Evolutionary conservation across 2,113 vertebrate species (phyloP).

Genomic region (Eulacestoma nigropectus): DNA sequence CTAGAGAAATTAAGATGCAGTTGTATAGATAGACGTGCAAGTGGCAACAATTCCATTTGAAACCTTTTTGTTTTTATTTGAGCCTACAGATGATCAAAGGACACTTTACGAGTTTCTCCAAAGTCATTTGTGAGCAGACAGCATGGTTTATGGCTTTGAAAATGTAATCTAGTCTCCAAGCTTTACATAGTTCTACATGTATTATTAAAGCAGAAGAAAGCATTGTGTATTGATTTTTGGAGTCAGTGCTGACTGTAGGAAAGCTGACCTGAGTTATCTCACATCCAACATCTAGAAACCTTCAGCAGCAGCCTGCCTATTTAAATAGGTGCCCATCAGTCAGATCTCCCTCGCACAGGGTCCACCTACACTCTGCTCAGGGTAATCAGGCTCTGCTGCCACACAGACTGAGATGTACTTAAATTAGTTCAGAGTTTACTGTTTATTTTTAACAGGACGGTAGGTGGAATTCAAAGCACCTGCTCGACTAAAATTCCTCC

Average conservation of each 20-base stretch:
- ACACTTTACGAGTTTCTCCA: not conserved
- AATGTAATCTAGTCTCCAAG: constrained; percentile 1
- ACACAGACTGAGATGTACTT: not conserved
- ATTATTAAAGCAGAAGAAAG: not conserved
- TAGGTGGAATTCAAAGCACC: not conserved
- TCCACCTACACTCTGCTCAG: not conserved
- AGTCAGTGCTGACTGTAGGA: not conserved
- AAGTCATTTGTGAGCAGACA: constrained; percentile 9
- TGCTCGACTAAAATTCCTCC: not conserved
- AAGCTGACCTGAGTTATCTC: not conserved
- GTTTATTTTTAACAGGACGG: not conserved
- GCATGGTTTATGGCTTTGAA: not conserved
- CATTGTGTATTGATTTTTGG: not conserved
- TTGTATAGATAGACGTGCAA: not conserved
- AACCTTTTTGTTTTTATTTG: constrained; percentile 24
- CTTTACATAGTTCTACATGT: constrained; percentile 9
- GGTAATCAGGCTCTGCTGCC: not conserved
- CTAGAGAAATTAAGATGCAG: not conserved
- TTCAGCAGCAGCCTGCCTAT: not conserved
- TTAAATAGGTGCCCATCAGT: not conserved
- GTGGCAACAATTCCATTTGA: constrained; percentile 13
- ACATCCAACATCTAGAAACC: not conserved
- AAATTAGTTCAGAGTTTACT: not conserved
- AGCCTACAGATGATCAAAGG: constrained; percentile 20
- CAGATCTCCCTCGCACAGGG: accelerated